Percentiles rank a stretch among this genome's conserved stretches.
Evolutionary conservation across 1,140 invertebrate genomes (phyloP).

Genomic region (Aphis gossypii): DNA sequence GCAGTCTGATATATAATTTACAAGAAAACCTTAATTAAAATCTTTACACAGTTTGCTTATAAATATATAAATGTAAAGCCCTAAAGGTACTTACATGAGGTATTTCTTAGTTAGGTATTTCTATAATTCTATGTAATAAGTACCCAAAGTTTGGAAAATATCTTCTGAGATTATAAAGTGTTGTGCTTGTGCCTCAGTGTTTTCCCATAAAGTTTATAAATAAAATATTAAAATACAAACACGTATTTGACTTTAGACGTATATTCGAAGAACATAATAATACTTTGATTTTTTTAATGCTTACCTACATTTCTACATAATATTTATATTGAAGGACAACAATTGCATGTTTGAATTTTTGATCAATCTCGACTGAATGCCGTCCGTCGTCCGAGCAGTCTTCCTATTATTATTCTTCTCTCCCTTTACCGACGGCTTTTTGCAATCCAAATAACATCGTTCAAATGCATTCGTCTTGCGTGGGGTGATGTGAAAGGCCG

Average conservation of each 20-base stretch:
- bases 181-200: too few species aligned
- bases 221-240: not conserved
- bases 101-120: not conserved
- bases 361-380: not conserved
- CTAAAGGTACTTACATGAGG: not conserved
- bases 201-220: not conserved
- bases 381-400: not conserved
- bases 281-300: not conserved
- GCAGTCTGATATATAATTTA: not conserved
- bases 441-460: not conserved
- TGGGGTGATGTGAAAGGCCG: not conserved
- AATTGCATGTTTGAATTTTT: not conserved
- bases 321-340: not conserved
- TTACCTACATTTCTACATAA: not conserved
- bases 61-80: not conserved
- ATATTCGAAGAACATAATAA: not conserved
- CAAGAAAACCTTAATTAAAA: not conserved
- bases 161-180: not conserved
- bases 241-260: not conserved
- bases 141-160: not conserved
- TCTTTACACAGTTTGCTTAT: not conserved
- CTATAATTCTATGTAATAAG: not conserved
- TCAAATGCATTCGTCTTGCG: not conserved
- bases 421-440: not conserved
- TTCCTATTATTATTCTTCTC: not conserved